Evolutionary conservation across 2,888 invertebrate genomes (phyloP).

Genomic region (Cephus sareptanus): DNA sequence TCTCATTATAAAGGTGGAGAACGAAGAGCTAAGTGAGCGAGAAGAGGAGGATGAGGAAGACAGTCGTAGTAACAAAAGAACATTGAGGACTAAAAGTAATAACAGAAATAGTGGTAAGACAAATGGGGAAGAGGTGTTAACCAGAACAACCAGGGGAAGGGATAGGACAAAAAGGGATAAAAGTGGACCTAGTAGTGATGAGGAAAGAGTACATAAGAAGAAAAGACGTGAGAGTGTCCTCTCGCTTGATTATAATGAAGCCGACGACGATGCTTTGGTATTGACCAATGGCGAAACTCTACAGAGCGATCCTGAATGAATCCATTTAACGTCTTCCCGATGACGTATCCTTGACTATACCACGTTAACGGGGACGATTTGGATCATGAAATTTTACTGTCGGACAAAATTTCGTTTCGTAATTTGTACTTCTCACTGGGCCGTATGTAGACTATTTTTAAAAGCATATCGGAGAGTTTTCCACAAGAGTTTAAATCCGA

Average conservation of each 20-base stretch:
- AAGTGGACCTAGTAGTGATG: conserved; percentile 68
- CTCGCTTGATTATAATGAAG: conserved; percentile 78
- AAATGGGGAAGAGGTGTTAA: conserved; percentile 57
- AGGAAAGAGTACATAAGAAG: conserved; percentile 73
- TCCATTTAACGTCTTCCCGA: neutral
- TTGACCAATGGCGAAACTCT: conserved; percentile 74
- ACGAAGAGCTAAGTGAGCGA: conserved; percentile 62
- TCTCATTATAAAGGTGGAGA: conserved; percentile 64
- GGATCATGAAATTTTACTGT: neutral
- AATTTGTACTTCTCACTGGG: neutral
- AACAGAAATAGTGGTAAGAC: conserved; percentile 57
- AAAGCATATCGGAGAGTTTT: neutral
- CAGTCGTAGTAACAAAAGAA: conserved; percentile 45
- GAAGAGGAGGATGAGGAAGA: conserved; percentile 53
- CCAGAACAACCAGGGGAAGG: conserved; percentile 58
- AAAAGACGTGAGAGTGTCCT: conserved; percentile 78
- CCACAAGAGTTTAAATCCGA: neutral
- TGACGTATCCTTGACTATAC: neutral
- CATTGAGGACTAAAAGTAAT: conserved; percentile 53
- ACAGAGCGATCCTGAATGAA: conserved; percentile 62
- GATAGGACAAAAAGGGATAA: conserved; percentile 66
- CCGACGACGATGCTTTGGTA: conserved; percentile 77
- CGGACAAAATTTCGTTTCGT: neutral
- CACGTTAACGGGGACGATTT: neutral
- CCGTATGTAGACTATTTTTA: neutral